phyloP scores from a whole-genome alignment of 2,797 vertebrate genomes.

The Xiphophorus birchmanni region DNA sequence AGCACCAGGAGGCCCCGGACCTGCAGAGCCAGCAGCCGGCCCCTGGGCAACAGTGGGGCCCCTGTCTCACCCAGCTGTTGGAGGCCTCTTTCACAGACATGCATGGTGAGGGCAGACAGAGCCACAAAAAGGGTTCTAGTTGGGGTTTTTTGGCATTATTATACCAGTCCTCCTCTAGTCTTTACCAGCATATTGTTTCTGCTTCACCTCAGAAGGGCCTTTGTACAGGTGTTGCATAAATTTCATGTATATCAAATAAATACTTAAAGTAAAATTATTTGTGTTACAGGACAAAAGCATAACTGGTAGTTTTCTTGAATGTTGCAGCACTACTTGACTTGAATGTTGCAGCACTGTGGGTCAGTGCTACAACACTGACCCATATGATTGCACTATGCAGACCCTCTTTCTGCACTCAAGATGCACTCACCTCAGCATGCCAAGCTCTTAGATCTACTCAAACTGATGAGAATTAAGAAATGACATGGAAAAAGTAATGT shows the following conservation, averaged over 20 bases:
- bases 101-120: conserved; percentile 78
- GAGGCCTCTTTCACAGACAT: conserved; percentile 87
- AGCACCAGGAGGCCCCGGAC: conserved; percentile 82
- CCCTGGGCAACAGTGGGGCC: conserved; percentile 52
- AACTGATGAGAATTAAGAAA: neutral
- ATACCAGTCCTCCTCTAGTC: neutral
- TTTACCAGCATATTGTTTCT: neutral
- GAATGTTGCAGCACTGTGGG: neutral
- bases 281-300: neutral
- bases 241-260: neutral
- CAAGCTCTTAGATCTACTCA: neutral
- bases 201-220: neutral
- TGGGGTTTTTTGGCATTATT: neutral
- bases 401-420: neutral
- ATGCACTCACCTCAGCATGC: neutral
- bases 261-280: neutral
- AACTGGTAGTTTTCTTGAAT: neutral
- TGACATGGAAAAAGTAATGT: neutral
- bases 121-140: neutral
- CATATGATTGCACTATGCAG: neutral
- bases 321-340: neutral
- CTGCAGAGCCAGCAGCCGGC: conserved; percentile 67
- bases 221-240: neutral
- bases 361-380: neutral
- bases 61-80: conserved; percentile 81